phyloP scores from a whole-genome alignment of 2,113 vertebrate species.

The Pungitius pungitius region DNA sequence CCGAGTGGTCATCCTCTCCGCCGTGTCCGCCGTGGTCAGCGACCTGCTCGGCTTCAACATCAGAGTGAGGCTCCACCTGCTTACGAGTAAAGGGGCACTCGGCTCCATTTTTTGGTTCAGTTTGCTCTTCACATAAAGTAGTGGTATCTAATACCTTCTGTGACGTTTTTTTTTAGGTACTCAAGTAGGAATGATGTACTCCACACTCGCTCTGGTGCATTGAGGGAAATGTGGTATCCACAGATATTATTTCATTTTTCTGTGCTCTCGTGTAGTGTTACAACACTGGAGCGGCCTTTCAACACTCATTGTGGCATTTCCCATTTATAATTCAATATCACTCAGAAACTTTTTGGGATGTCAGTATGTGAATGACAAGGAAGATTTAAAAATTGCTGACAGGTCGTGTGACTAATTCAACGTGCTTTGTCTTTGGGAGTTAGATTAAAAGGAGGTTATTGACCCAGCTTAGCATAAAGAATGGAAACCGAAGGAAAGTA shows the following conservation, averaged over 20 bases:
- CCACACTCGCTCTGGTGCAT: background rate
- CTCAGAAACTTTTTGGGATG: background rate
- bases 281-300: background rate
- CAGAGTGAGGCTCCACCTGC: conserved; percentile 80
- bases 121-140: background rate
- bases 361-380: background rate
- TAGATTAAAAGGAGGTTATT: background rate
- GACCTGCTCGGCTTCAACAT: conserved; percentile 98
- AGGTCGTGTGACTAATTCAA: background rate
- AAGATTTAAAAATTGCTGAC: background rate
- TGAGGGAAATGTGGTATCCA: background rate
- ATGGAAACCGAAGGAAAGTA: background rate
- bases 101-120: background rate
- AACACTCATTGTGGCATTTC: background rate
- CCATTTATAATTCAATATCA: background rate
- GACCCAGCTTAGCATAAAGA: background rate
- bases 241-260: background rate
- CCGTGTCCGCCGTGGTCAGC: conserved; percentile 95
- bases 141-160: background rate
- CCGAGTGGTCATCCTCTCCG: conserved; percentile 94
- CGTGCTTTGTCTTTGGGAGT: background rate
- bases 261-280: background rate
- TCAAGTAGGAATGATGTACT: background rate
- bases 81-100: background rate
- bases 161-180: background rate